These are phyloP conservation scores for Hirundichthys speculiger DNA, from an alignment of 2,113 vertebrate genomes.

Conservation along the genomic window DNA sequence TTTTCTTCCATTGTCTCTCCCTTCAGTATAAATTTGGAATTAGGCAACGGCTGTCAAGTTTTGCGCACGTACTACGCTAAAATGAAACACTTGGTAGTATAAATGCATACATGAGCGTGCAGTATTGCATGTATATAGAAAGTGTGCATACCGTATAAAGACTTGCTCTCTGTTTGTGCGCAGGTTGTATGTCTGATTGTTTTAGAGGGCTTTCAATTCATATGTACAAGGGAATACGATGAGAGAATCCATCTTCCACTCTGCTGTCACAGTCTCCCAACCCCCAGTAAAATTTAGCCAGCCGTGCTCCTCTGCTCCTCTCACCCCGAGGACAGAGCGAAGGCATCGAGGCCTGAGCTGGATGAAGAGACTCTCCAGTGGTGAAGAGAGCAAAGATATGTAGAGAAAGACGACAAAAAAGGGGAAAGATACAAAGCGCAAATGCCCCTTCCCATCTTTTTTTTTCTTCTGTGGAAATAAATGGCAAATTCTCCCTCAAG, in stretches of 20 bases:
- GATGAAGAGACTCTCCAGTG: constrained; percentile 55
- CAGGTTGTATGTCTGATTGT: constrained; percentile 15
- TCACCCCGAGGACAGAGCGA: constrained; percentile 53
- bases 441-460: constrained; percentile 47
- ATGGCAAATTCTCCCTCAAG: constrained; percentile 76
- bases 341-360: constrained; percentile 49
- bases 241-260: constrained; percentile 39
- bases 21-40: constrained; percentile 52
- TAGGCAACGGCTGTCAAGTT: constrained; percentile 17
- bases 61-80: constrained; percentile 10
- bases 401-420: constrained; percentile 64
- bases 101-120: constrained; percentile 22
- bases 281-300: constrained; percentile 45
- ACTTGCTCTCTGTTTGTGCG: constrained; percentile 1
- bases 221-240: constrained; percentile 31
- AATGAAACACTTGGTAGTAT: constrained; percentile 15
- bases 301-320: constrained; percentile 30
- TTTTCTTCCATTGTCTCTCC: constrained; percentile 37
- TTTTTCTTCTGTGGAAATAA: constrained; percentile 65
- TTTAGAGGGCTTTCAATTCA: constrained; percentile 20
- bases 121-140: constrained; percentile 13
- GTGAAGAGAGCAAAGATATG: constrained; percentile 56
- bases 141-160: constrained; percentile 2
- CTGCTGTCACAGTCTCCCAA: constrained; percentile 27
- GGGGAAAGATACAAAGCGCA: constrained; percentile 56